Base-by-base conservation (phyloP, 2,797 vertebrate species). In the Cossypha polioptera region DNA sequence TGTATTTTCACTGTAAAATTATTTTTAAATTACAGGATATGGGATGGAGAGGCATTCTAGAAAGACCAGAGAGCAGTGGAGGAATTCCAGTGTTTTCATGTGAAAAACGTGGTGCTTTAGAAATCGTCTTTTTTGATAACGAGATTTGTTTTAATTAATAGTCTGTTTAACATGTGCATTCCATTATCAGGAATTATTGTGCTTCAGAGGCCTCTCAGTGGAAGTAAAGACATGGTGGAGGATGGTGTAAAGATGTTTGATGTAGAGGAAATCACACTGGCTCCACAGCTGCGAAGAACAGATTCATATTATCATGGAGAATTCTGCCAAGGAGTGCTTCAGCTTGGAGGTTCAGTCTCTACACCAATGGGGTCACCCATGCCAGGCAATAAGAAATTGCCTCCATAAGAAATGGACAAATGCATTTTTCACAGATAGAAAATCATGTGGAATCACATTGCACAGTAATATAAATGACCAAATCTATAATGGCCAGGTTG, bases 111-210 rank as follows among this genome's bases (percentile, higher is more conserved):
- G 28, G 28, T 72, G 18, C 55, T 82, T 82, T 66, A 78, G 57
- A 59, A 72, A 69, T 68, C 91, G 79, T 29, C 7, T 13, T 86
- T 48, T 72, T 88, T 76, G 35, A 86, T 94, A 90, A 72, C 61
- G 43, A 88, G 62, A 83, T 82, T 82, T 78, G 48, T 57, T 92
- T 77, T 73, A 89, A 89, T 90, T 92, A 93, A 91, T 83, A 92
- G 50, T 54, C 78, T 91, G 53, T 71, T 92, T 82, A 94, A 92
- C 28, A 86, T 53, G 35, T 92, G 72, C 67, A 61, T 83, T 61
- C 62, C 36, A 88, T 95, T 95, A 90, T 59, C 59, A 71, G 75
- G 58, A 95, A 83, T 55, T 68, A 81, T 7, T 62, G 76, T 76
- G 55, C 66, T 96, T 81, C 57, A 79, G 65, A 88, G 54, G 85